Conservation (phyloP, 2,797 vertebrate genomes). For the Iguana delicatissima region DNA sequence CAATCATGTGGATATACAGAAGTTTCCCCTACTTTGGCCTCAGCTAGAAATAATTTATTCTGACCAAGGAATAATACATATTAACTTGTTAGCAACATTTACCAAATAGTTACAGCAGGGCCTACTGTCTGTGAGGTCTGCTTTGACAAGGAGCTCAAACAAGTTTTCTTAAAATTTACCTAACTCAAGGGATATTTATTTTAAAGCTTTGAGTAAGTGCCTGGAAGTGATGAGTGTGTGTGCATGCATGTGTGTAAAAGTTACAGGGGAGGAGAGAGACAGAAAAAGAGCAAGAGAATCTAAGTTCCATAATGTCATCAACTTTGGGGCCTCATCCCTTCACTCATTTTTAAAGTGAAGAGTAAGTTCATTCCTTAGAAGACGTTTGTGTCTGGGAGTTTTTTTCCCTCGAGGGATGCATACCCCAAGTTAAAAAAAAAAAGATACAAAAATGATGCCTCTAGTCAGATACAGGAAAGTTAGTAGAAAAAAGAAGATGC, state of each 20-base stretch:
- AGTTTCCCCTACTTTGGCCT: slow-evolving; percentile 36
- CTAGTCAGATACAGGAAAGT: too few species aligned
- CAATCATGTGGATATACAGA: not conserved
- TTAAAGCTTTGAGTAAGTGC: not conserved
- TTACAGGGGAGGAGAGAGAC: not conserved
- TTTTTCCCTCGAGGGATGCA: too few species aligned
- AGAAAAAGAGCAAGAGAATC: not conserved
- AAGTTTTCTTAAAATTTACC: slow-evolving; percentile 30
- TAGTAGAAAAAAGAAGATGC: too few species aligned
- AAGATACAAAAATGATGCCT: too few species aligned
- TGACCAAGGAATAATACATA: slow-evolving; percentile 43
- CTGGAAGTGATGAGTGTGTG: not conserved
- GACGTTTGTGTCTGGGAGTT: too few species aligned
- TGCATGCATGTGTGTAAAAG: too few species aligned
- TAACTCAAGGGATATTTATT: slow-evolving; percentile 23
- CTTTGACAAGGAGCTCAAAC: slow-evolving; percentile 38
- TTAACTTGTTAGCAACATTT: slow-evolving; percentile 49
- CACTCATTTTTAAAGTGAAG: not conserved
- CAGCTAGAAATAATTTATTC: slow-evolving; percentile 14
- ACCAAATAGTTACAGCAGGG: not conserved
- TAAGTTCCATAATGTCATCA: not conserved
- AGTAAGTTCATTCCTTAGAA: too few species aligned
- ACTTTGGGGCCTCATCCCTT: not conserved
- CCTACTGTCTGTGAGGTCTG: slow-evolving; percentile 24
- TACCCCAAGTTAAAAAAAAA: too few species aligned